A percentile compares a stretch with the other conserved stretches of the same genome.
These are phyloP conservation scores for Chaetodon auriga DNA, from an alignment of 2,113 vertebrate genomes.

Conservation along the genomic window DNA sequence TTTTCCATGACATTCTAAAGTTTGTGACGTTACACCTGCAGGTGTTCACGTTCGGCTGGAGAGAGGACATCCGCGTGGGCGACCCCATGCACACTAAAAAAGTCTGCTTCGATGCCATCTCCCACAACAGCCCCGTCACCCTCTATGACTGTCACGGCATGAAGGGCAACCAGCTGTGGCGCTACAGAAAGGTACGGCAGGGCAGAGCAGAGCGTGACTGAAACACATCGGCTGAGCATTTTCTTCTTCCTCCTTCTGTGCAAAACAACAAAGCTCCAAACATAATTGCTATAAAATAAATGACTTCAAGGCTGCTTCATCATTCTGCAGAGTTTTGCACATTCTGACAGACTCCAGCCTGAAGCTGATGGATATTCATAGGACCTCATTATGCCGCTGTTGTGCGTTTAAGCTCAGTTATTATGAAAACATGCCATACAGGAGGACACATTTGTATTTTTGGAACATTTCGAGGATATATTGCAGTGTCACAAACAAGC, in stretches of 20 bases:
- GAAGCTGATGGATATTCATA: constrained; percentile 19
- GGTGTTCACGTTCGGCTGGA: constrained; percentile 97
- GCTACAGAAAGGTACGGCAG: constrained; percentile 88
- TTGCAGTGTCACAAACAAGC: not conserved
- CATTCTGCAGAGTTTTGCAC: not conserved
- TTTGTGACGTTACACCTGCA: constrained; percentile 59
- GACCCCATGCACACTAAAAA: constrained; percentile 96
- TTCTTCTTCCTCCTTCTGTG: not conserved
- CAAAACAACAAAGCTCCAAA: constrained; percentile 3
- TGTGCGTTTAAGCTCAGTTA: constrained; percentile 19
- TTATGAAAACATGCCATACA: not conserved
- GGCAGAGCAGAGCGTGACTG: no score
- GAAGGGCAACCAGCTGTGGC: constrained; percentile 98
- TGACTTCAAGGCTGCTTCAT: not conserved
- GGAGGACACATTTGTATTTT: not conserved
- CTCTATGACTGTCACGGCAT: constrained; percentile 98
- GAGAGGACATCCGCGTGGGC: constrained; percentile 94
- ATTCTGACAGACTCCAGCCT: not conserved
- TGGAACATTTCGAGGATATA: not conserved
- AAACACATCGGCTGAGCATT: not conserved
- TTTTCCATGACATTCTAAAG: not conserved
- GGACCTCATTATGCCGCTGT: constrained; percentile 7
- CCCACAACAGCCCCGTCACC: constrained; percentile 92
- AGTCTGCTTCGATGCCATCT: constrained; percentile 94
- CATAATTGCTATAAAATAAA: not conserved